Percentiles rank a stretch among this genome's conserved stretches.
These are phyloP conservation scores for Pimephales promelas DNA, from an alignment of 2,113 vertebrate genomes.

Conservation along the genomic window DNA sequence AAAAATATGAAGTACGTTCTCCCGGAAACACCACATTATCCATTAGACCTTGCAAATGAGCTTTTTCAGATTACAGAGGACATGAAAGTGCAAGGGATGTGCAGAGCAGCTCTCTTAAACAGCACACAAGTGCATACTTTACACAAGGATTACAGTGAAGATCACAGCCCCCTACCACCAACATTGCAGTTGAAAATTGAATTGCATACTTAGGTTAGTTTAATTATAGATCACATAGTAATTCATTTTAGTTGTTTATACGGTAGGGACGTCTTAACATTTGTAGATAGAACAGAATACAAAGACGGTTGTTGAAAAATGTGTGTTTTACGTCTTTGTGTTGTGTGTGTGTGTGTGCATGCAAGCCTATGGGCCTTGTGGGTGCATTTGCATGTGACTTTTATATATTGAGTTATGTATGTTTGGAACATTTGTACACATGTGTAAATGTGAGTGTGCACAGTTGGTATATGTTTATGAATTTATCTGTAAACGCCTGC, in stretches of 20 bases:
- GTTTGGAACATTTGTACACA: not conserved
- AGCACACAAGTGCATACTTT: not conserved
- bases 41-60: constrained; percentile 30
- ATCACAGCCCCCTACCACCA: constrained; percentile 1
- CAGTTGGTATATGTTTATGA: constrained; percentile 20
- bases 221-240: constrained; percentile 20
- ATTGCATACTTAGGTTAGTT: constrained; percentile 20
- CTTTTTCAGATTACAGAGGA: constrained; percentile 36
- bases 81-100: constrained; percentile 11
- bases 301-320: not conserved
- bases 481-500: constrained; percentile 31
- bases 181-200: constrained; percentile 24
- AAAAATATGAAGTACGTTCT: constrained; percentile 3
- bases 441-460: not conserved
- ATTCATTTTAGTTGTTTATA: constrained; percentile 16
- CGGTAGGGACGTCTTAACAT: not conserved
- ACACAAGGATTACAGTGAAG: constrained; percentile 23
- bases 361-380: not conserved
- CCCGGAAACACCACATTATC: not conserved
- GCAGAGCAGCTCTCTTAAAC: constrained; percentile 11
- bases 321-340: not conserved
- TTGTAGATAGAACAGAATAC: constrained; percentile 18
- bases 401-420: not conserved
- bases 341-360: not conserved
- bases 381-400: not conserved